phyloP scores from a whole-genome alignment of 2,888 invertebrate species.

The Argyresthia albistria region DNA sequence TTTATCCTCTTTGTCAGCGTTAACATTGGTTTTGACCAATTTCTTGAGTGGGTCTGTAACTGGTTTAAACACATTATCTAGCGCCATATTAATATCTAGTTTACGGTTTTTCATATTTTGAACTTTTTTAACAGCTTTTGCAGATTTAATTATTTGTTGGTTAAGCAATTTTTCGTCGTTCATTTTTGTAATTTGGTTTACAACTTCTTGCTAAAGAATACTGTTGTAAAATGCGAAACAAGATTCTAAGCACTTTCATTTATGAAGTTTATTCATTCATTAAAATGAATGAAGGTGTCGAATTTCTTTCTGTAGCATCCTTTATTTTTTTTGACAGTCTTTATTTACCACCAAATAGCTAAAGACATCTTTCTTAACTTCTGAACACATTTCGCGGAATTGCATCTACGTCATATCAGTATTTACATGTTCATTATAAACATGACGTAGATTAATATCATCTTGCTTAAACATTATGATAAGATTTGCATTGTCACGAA shows the following conservation, averaged over 20 bases:
- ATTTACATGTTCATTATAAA: conserved; percentile 15
- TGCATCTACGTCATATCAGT: conserved; percentile 14
- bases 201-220: background rate
- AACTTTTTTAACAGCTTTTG: background rate
- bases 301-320: conserved; percentile 13
- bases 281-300: conserved; percentile 15
- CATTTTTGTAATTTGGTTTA: background rate
- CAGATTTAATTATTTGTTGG: background rate
- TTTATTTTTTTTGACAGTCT: conserved; percentile 12
- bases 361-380: conserved; percentile 5
- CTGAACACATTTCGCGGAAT: conserved; percentile 8
- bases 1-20: background rate
- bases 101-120: background rate
- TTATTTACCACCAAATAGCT: conserved; percentile 10
- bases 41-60: background rate
- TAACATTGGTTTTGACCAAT: background rate
- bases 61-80: background rate
- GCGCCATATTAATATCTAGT: background rate
- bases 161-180: background rate
- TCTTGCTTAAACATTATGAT: too few species aligned
- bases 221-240: background rate
- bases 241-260: too few species aligned
- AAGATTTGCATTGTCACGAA: conserved; percentile 7
- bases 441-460: too few species aligned
- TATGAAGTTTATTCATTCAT: conserved; percentile 12